Evolutionary conservation across 1,140 invertebrate genomes (phyloP).

Genomic region (Pomacea maculata): DNA sequence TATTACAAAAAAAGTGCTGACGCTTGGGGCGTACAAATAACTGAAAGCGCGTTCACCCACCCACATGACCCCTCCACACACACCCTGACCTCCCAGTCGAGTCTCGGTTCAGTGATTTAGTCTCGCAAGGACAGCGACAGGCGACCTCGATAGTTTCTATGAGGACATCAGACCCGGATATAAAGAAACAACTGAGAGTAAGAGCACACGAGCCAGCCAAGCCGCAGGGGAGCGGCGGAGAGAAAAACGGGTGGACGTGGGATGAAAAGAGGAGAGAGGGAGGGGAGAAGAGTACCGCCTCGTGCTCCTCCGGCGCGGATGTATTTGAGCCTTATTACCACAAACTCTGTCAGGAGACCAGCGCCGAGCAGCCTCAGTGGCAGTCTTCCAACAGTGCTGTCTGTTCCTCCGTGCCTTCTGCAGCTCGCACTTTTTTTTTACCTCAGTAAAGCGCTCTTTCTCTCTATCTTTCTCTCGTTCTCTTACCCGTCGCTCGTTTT

Average conservation of each 20-base stretch:
- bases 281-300: neutral
- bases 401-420: neutral
- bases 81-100: neutral
- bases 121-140: neutral
- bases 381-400: no score
- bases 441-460: neutral
- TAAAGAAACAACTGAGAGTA: no score
- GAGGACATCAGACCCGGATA: no score
- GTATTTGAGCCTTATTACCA: neutral
- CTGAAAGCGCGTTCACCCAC: neutral
- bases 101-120: neutral
- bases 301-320: no score
- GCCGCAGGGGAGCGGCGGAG: no score
- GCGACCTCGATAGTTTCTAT: no score
- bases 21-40: neutral
- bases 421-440: neutral
- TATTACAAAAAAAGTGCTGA: neutral
- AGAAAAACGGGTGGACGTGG: no score
- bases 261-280: no score
- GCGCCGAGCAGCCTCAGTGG: neutral
- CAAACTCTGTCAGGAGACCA: neutral
- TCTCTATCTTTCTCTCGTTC: neutral
- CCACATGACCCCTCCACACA: neutral
- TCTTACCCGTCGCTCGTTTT: no score
- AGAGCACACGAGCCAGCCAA: no score